Conservation (phyloP, 2,113 vertebrate genomes). For the Melanotaenia duboulayi region DNA sequence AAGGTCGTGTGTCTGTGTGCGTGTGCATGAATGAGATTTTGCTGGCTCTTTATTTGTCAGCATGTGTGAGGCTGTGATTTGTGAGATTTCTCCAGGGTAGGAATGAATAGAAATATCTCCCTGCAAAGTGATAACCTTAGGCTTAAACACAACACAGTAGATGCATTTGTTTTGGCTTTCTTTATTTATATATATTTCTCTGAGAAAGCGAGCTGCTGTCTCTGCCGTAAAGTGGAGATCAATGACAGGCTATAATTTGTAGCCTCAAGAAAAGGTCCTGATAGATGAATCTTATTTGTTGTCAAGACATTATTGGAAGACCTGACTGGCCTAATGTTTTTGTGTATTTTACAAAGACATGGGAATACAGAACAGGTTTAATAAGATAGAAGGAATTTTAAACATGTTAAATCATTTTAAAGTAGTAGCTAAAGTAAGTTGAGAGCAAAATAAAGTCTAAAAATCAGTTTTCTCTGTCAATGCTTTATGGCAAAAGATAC, state of each 20-base stretch:
- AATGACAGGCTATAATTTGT: constrained; percentile 66
- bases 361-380: constrained; percentile 3
- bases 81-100: constrained; percentile 39
- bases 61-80: constrained; percentile 56
- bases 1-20: constrained; percentile 25
- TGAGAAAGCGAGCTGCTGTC: constrained; percentile 57
- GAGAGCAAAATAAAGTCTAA: not conserved
- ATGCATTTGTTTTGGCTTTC: constrained; percentile 62
- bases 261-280: constrained; percentile 48
- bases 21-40: constrained; percentile 51
- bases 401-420: not conserved
- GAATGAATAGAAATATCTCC: constrained; percentile 62
- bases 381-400: not conserved
- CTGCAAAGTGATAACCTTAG: constrained; percentile 51
- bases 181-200: constrained; percentile 59
- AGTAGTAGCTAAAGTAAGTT: not conserved
- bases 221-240: constrained; percentile 73
- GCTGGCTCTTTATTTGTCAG: constrained; percentile 39
- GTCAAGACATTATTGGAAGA: constrained; percentile 24
- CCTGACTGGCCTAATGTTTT: constrained; percentile 2
- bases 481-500: too few species aligned
- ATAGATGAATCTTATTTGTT: constrained; percentile 61
- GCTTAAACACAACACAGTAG: constrained; percentile 58
- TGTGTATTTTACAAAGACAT: not conserved
- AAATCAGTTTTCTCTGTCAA: too few species aligned